A percentile compares a stretch with the other conserved stretches of the same genome.
These are phyloP conservation scores for Kryphioiulus occultus DNA, from an alignment of 2,888 invertebrate genomes.

Conservation along the genomic window DNA sequence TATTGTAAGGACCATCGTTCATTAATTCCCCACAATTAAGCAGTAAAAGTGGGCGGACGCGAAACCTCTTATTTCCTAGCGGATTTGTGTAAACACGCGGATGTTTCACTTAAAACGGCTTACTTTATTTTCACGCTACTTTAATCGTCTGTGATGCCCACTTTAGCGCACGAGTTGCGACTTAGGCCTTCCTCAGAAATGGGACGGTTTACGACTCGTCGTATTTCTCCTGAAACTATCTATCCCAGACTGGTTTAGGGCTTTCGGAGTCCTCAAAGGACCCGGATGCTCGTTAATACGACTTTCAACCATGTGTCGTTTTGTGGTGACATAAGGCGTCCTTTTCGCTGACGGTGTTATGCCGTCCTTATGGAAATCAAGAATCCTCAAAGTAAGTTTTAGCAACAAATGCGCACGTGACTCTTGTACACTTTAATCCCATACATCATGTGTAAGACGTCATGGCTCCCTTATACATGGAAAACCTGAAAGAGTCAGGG, in stretches of 20 bases:
- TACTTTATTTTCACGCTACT: background rate
- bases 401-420: too few relatives aligned
- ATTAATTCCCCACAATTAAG: slow-evolving; percentile 34
- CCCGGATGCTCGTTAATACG: background rate
- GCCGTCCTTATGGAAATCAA: background rate
- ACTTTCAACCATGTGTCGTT: background rate
- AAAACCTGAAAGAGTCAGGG: too few relatives aligned
- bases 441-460: too few relatives aligned
- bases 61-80: background rate
- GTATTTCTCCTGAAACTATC: background rate
- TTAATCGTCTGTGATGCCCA: background rate
- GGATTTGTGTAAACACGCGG: slow-evolving; percentile 27
- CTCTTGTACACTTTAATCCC: too few relatives aligned
- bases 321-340: background rate
- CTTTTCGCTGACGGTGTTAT: background rate
- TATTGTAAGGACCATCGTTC: slow-evolving; percentile 28
- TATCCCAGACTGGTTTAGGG: background rate
- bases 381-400: too few relatives aligned
- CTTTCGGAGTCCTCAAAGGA: background rate
- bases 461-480: too few relatives aligned
- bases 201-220: background rate
- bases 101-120: slow-evolving; percentile 22
- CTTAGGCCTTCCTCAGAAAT: background rate
- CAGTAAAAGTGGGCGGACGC: slow-evolving; percentile 27
- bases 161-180: background rate